Evolutionary conservation across 2,888 invertebrate species (phyloP).

Genomic region (Plagodis dolabraria): DNA sequence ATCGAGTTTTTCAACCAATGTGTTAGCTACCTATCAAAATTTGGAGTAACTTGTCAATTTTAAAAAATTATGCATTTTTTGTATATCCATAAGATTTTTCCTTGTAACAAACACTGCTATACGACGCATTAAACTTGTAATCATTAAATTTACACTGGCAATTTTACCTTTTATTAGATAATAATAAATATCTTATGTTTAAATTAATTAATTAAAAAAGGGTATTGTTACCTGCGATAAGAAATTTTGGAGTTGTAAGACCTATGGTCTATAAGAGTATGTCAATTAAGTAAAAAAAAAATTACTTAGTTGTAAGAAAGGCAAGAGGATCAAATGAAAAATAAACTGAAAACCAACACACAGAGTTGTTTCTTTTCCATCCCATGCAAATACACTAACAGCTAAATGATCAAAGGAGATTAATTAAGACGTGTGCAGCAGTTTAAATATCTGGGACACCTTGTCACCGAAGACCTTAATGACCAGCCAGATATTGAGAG

Average conservation of each 20-base stretch:
- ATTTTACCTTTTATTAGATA: no score
- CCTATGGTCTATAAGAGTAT: constrained; percentile 75
- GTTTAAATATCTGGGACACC: no score
- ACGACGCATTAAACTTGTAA: constrained; percentile 8
- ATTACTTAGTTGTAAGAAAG: constrained; percentile 38
- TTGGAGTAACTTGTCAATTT: constrained; percentile 6
- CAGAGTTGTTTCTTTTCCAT: no score
- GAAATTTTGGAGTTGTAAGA: constrained; percentile 57
- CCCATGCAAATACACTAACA: no score
- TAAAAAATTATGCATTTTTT: constrained; percentile 18
- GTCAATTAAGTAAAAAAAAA: constrained; percentile 52
- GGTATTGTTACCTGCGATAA: no score
- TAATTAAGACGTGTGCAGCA: no score
- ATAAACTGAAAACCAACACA: constrained; percentile 22
- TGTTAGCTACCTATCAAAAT: not conserved
- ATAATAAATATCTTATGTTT: constrained; percentile 9
- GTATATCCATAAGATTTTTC: not conserved
- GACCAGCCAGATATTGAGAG: no score
- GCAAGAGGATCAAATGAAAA: constrained; percentile 41
- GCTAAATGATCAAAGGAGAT: no score
- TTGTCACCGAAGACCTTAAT: no score
- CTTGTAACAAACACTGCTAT: constrained; percentile 21
- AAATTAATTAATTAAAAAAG: not conserved
- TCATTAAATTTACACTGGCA: no score
- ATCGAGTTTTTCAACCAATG: constrained; percentile 14